A percentile compares a stretch with the other conserved stretches of the same genome.
phyloP scores from a whole-genome alignment of 1,140 invertebrate genomes.

The Leptoteleia sp. region DNA sequence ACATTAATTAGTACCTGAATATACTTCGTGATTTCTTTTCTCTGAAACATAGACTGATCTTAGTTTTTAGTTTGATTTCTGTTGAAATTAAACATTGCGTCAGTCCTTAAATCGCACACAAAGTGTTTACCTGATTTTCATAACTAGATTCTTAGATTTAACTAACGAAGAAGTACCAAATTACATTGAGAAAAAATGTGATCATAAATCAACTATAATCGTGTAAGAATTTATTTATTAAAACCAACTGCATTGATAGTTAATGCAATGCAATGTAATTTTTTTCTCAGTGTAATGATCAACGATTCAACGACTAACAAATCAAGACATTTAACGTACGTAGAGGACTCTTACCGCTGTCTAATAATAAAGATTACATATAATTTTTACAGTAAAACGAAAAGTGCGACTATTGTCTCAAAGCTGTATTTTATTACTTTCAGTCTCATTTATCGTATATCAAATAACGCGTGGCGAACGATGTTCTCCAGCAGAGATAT shows the following conservation, averaged over 20 bases:
- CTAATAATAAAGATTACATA: background rate
- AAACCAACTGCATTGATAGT: too few relatives aligned
- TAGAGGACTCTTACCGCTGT: background rate
- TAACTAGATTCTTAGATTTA: too few relatives aligned
- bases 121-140: background rate
- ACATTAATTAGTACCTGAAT: background rate
- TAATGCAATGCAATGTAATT: too few relatives aligned
- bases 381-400: background rate
- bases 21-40: conserved; percentile 3
- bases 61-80: conserved; percentile 2
- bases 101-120: background rate
- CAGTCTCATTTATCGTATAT: too few relatives aligned
- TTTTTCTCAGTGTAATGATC: conserved; percentile 1
- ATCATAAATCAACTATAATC: too few relatives aligned
- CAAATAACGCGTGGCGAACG: too few relatives aligned
- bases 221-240: too few relatives aligned
- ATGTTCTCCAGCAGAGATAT: too few relatives aligned
- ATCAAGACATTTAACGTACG: conserved; percentile 1
- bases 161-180: too few relatives aligned
- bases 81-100: too few relatives aligned
- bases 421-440: conserved; percentile 3
- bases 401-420: background rate
- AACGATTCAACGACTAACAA: background rate
- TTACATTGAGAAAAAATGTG: too few relatives aligned
- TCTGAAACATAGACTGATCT: conserved; percentile 3